Conservation (phyloP, 2,888 invertebrate species). For the Ochropacha duplaris region DNA sequence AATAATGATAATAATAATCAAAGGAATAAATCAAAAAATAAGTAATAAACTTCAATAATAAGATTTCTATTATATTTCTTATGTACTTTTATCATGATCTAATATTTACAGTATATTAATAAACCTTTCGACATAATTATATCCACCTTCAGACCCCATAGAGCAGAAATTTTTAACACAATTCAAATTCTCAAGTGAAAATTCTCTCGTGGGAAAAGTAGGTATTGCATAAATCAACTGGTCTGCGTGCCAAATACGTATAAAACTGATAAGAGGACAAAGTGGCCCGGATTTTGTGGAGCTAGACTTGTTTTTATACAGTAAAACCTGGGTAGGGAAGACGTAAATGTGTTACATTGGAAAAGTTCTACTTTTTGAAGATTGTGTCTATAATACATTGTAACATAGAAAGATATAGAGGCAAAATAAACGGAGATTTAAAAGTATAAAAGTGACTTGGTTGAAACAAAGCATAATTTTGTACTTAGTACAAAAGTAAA, state of each 20-base stretch:
- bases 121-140: background rate
- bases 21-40: too few relatives aligned
- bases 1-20: too few relatives aligned
- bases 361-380: background rate
- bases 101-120: too few relatives aligned
- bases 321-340: background rate
- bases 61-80: too few relatives aligned
- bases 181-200: too few relatives aligned
- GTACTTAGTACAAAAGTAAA: background rate
- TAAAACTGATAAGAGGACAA: constrained; percentile 1
- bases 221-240: constrained; percentile 2
- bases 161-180: background rate
- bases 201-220: background rate
- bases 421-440: background rate
- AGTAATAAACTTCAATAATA: too few relatives aligned
- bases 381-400: background rate
- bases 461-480: background rate
- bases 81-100: too few relatives aligned
- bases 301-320: background rate
- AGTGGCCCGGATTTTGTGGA: background rate
- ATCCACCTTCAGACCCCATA: background rate
- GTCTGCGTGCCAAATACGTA: constrained; percentile 2
- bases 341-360: background rate
- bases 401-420: background rate
- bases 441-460: background rate